Evolutionary conservation across 2,888 invertebrate genomes (phyloP), one percentile per base, ranked within the genome.

Genomic region (Morpho helenor): DNA sequence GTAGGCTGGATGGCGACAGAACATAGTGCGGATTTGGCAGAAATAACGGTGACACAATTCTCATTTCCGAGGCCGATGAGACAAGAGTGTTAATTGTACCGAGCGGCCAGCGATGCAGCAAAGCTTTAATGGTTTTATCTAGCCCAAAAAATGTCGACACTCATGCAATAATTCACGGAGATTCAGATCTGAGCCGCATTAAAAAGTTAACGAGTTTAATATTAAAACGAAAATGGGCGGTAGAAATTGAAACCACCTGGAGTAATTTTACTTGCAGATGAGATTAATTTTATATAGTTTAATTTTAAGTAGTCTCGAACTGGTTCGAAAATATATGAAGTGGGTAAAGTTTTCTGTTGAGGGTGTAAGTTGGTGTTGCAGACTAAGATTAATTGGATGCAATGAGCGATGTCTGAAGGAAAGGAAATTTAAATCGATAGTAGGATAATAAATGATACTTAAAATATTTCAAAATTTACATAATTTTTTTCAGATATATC

Each of bases 1-100:
- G 67, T 68, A 68, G 66, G 68, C 68, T 60, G 59, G 62, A 61
- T 64, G 68, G 68, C 68, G 66, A 68, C 57, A 60, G 51, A 59
- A 57, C 59, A 61, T 60, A 60, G 64, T 67, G 67, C 63, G 67
- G 62, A 67, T 70, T 76, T 77, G 76, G 76, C 76, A 77, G 72
- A 71, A 74, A 75, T 68, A 71, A 58, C 64, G 72, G 70, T 72
- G 74, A 75, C 73, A 71, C 71, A 71, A 70, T 71, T 70, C 67
- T 61, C 73, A 72, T 68, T 71, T 76, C 71, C 66, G 57, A 63
- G 65, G 66, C 58, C 59, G 69, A 72, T 60, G 69, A 66, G 68
- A 72, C 68, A 66, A 60, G 62, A 69, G 66, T 71, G 72, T 72
- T 79, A 79, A 80, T 78, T 73, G 71, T 70, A 66, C 70, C 68